These are phyloP conservation scores for Acrocephalus scirpaceus DNA, from an alignment of 2,797 vertebrate species.

Conservation along the genomic window DNA sequence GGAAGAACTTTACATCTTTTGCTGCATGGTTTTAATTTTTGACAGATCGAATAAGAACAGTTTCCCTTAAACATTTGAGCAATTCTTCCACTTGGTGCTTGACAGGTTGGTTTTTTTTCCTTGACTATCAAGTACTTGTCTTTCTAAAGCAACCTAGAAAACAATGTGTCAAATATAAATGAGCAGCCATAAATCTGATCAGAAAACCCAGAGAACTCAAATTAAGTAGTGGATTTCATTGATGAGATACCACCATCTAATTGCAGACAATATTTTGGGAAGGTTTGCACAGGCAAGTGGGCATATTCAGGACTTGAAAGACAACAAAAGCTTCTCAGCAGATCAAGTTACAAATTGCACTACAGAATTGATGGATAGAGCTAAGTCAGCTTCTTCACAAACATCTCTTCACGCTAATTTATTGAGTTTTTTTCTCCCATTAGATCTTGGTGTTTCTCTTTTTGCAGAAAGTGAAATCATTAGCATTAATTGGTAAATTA, in stretches of 20 bases:
- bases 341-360: not conserved
- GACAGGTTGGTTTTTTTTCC: not conserved
- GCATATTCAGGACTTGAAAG: not conserved
- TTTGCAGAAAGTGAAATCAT: conserved; percentile 38
- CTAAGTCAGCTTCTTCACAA: not conserved
- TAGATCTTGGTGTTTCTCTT: conserved; percentile 33
- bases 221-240: accelerated
- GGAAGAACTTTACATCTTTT: not conserved
- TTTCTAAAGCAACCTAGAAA: not conserved
- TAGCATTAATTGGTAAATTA: conserved; percentile 55
- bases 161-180: not conserved
- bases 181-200: not conserved
- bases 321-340: not conserved
- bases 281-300: not conserved
- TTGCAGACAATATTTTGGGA: not conserved
- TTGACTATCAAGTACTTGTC: not conserved
- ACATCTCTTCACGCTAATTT: not conserved
- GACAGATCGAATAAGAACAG: not conserved
- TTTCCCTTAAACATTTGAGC: not conserved
- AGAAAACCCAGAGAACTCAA: not conserved
- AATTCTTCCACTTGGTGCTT: not conserved
- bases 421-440: conserved; percentile 23
- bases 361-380: not conserved
- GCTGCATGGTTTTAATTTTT: not conserved
- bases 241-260: not conserved